phyloP scores from a whole-genome alignment of 2,888 invertebrate species.

The Miltochrista miniata region DNA sequence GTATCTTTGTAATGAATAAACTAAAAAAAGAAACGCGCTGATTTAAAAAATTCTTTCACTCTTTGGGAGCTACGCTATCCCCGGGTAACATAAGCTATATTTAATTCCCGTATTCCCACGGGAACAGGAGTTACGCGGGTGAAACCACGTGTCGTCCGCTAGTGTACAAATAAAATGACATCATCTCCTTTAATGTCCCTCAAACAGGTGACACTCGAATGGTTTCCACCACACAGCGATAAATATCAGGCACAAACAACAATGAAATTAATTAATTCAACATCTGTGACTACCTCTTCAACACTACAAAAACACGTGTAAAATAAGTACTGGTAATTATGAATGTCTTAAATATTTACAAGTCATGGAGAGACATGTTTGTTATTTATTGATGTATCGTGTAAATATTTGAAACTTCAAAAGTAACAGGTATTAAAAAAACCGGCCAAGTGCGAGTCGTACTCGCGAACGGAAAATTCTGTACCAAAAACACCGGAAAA shows the following conservation, averaged over 20 bases:
- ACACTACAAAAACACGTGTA: constrained; percentile 14
- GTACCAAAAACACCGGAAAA: too few relatives aligned
- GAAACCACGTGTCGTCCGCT: too few relatives aligned
- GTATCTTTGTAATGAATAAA: too few relatives aligned
- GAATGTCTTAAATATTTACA: constrained; percentile 18
- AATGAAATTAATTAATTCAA: constrained; percentile 32
- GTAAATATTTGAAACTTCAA: background rate
- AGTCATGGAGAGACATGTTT: constrained; percentile 17
- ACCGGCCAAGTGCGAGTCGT: too few relatives aligned
- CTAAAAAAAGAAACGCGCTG: too few relatives aligned
- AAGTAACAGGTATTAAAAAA: too few relatives aligned
- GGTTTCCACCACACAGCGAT: constrained; percentile 5
- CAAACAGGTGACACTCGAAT: background rate
- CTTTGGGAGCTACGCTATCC: too few relatives aligned
- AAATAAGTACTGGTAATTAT: constrained; percentile 20
- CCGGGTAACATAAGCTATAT: too few relatives aligned
- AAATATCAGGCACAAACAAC: constrained; percentile 12
- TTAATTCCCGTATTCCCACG: too few relatives aligned
- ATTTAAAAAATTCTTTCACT: too few relatives aligned
- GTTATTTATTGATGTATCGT: background rate
- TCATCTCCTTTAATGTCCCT: background rate
- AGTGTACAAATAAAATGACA: background rate
- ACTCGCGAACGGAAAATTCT: too few relatives aligned
- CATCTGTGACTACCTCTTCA: constrained; percentile 26
- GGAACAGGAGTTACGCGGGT: too few relatives aligned